Evolutionary conservation across 2,888 invertebrate species (phyloP).

Genomic region (Sinelater perroti): DNA sequence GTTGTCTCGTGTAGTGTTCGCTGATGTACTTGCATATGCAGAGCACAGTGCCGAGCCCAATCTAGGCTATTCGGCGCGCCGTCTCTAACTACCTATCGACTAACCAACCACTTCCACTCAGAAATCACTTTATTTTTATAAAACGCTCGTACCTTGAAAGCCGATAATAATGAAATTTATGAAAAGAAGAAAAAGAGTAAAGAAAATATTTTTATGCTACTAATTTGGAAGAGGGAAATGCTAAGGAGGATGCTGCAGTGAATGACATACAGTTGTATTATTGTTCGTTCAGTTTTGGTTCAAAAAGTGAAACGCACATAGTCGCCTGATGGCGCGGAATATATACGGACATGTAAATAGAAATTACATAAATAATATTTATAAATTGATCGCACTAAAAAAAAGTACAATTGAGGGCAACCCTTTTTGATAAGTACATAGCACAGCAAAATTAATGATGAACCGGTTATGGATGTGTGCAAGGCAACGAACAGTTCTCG

Average conservation of each 20-base stretch:
- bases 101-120: constrained; percentile 58
- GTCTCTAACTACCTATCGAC: constrained; percentile 54
- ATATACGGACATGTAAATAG: constrained; percentile 57
- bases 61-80: constrained; percentile 33
- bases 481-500: constrained; percentile 40
- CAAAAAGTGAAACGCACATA: constrained; percentile 53
- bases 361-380: constrained; percentile 48
- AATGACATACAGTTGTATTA: constrained; percentile 23
- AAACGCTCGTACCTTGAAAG: constrained; percentile 41
- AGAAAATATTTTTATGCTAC: constrained; percentile 39
- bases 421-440: constrained; percentile 33
- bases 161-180: constrained; percentile 44
- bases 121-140: constrained; percentile 57
- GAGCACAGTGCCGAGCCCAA: constrained; percentile 45
- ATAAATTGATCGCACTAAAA: constrained; percentile 54
- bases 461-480: constrained; percentile 45
- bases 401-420: constrained; percentile 55
- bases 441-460: constrained; percentile 40
- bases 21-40: constrained; percentile 51
- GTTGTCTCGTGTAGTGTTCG: constrained; percentile 57
- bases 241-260: no score
- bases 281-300: constrained; percentile 41
- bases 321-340: constrained; percentile 53
- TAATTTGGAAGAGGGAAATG: constrained; percentile 20
- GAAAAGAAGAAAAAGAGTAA: constrained; percentile 49